Evolutionary conservation across 2,888 invertebrate species (phyloP).

Genomic region (Ephialtes manifestator): DNA sequence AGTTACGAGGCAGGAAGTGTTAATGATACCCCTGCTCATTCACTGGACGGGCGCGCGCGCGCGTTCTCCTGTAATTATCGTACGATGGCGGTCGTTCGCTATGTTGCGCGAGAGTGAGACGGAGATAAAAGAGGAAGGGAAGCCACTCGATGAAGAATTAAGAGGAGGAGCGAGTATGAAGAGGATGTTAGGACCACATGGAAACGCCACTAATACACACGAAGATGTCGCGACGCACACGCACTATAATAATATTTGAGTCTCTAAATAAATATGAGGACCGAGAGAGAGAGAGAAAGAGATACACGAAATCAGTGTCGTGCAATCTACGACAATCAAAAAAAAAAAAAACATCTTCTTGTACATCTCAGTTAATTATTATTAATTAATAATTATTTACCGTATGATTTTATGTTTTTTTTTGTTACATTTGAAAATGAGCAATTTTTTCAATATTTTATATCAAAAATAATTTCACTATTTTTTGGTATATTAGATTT

Average conservation of each 20-base stretch:
- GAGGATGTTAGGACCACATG: conserved; percentile 59
- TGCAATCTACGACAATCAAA: conserved; percentile 63
- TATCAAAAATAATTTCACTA: too few relatives aligned
- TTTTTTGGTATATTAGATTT: too few relatives aligned
- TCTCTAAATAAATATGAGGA: conserved; percentile 38
- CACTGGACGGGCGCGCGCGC: conserved; percentile 77
- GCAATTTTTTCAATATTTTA: too few relatives aligned
- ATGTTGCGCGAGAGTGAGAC: conserved; percentile 64
- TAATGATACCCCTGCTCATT: conserved; percentile 85
- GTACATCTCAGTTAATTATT: too few relatives aligned
- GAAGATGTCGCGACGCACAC: conserved; percentile 6
- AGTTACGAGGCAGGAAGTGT: conserved; percentile 85
- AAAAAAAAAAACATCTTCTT: too few relatives aligned
- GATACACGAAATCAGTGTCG: conserved; percentile 55
- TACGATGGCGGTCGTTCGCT: conserved; percentile 74
- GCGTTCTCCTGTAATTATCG: conserved; percentile 84
- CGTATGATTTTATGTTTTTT: too few relatives aligned
- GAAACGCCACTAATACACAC: conserved; percentile 18
- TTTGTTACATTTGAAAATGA: too few relatives aligned
- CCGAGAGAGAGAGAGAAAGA: too few relatives aligned
- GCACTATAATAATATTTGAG: not conserved
- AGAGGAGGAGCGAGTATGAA: conserved; percentile 45
- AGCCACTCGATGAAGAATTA: conserved; percentile 66
- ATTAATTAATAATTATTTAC: too few relatives aligned
- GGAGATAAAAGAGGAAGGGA: conserved; percentile 71